These are phyloP conservation scores for Melipona beecheii DNA, from an alignment of 2,888 invertebrate species.

Conservation along the genomic window DNA sequence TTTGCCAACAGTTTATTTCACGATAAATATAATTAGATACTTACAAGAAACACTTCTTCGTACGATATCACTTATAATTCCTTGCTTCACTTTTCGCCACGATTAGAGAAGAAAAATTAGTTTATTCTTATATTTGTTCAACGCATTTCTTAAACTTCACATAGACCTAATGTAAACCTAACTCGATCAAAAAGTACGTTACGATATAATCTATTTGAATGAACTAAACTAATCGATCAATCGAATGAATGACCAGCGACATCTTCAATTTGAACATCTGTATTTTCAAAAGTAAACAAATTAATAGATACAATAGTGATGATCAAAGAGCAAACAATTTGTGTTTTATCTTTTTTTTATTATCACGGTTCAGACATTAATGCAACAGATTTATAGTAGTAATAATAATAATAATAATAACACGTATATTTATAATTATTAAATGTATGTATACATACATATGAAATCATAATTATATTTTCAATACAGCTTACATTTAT, in stretches of 20 bases:
- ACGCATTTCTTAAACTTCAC: too few species aligned
- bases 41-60: neutral
- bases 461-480: conserved; percentile 29
- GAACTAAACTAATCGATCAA: neutral
- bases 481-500: conserved; percentile 10
- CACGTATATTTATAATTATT: conserved; percentile 26
- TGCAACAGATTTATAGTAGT: conserved; percentile 44
- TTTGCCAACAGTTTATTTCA: neutral
- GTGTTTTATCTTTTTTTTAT: conserved; percentile 59
- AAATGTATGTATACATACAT: conserved; percentile 39
- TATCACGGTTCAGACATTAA: conserved; percentile 79
- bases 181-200: neutral
- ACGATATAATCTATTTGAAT: neutral
- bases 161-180: too few species aligned
- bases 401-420: conserved; percentile 20
- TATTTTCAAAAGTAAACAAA: neutral
- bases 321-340: neutral
- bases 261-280: neutral
- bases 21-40: too few species aligned
- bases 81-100: neutral
- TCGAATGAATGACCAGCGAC: neutral
- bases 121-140: neutral
- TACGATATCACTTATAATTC: neutral
- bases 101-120: neutral
- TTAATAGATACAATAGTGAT: neutral